These are phyloP conservation scores for Noctua janthina DNA, from an alignment of 2,888 invertebrate species.

Conservation along the genomic window DNA sequence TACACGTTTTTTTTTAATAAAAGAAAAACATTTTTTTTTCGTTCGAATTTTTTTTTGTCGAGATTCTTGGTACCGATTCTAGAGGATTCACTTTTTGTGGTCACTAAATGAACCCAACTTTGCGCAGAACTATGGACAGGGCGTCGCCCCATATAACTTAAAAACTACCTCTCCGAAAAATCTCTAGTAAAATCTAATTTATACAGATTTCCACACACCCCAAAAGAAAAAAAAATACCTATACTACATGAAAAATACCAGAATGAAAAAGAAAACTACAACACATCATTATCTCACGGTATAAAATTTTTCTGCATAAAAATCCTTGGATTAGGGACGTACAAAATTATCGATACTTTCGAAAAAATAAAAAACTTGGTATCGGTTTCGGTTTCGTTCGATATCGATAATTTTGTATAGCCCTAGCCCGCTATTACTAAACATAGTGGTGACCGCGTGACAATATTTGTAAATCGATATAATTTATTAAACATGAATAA, in stretches of 20 bases:
- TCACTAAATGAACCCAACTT: conserved; percentile 86
- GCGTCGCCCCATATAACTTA: conserved; percentile 79
- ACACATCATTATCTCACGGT: conserved; percentile 77
- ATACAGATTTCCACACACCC: conserved; percentile 89
- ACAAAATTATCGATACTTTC: conserved; percentile 65
- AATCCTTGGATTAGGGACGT: conserved; percentile 65
- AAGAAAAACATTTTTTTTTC: conserved; percentile 30
- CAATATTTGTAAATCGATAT: conserved; percentile 67
- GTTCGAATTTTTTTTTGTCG: conserved; percentile 71
- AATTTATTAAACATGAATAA: conserved; percentile 80
- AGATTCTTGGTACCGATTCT: conserved; percentile 76
- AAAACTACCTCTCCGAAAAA: conserved; percentile 81
- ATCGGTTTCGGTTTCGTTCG: conserved; percentile 52
- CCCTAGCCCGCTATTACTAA: conserved; percentile 59
- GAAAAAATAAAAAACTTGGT: conserved; percentile 51
- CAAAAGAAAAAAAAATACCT: conserved; percentile 76
- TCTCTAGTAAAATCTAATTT: conserved; percentile 87
- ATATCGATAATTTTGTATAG: conserved; percentile 48
- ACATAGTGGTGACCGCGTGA: conserved; percentile 67
- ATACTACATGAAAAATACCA: conserved; percentile 81
- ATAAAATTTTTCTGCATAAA: conserved; percentile 78
- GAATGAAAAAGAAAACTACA: conserved; percentile 75
- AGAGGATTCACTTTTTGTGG: conserved; percentile 63
- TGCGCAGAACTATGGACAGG: conserved; percentile 80
- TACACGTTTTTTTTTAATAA: conserved; percentile 74